Evolutionary conservation across 2,888 invertebrate species (phyloP), one percentile per base, ranked within the genome.

Genomic region (Nemurella pictetii): DNA sequence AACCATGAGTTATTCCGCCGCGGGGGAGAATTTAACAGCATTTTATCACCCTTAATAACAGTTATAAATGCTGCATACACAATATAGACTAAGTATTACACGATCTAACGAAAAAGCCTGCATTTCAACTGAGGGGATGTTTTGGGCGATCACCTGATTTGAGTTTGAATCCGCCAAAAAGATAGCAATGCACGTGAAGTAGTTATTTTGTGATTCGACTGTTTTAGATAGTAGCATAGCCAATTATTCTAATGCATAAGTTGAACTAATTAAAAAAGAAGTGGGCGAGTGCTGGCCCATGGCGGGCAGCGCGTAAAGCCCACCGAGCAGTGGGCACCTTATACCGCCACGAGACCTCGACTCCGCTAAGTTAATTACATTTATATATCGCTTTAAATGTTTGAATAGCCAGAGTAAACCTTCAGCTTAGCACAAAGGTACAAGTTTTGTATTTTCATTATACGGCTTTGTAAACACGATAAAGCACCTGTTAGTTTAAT

Each of bases 401-500:
- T 81, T 81, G 81, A 32, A 25, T 81, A 36, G 36, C 12, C 36
- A 28, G 25, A 36, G 27, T 20, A 81, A 36, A 81, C 27, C 29
- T 75, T 28, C 75, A 75, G 75, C 29, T 81, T 36, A 7, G 25
- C 12, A 81, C 30, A 30, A 30, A 28, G 29, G 81, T 26, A 35
- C 55, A 35, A 36, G 28, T 28, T 75, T 25, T 81, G 82, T 82
- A 72, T 72, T 82, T 82, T 82, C 36, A 36, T 72, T 28, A 12
- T 20, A 55, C 72, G 55, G 72, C 82, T 72, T 9, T 26, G 72
- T 82, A 72, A 72, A 28, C 29, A 73, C 35, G 83, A 72, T 83
- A 35, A 74, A 84, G 80, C 80, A 85, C 85, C 85, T 84, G 84
- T 85, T 85, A 85, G 80, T 83, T 75, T 83, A 84, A 83, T 85